Evolutionary conservation across 2,113 vertebrate species (phyloP), one percentile per base, ranked within the genome.

Genomic region (Periophthalmodon schlosseri): DNA sequence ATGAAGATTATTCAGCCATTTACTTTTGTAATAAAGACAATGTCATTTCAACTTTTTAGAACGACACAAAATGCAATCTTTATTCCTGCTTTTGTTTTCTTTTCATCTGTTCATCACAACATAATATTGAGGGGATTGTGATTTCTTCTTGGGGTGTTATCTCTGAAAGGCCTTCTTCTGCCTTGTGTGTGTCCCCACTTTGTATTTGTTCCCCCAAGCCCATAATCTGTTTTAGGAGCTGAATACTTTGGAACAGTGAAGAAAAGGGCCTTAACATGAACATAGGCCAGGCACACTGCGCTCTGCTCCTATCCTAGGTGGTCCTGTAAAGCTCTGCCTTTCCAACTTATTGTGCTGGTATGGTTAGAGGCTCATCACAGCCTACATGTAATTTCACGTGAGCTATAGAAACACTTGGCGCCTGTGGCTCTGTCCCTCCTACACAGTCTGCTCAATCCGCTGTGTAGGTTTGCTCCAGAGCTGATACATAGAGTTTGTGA

Each of bases 311-410:
- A 81, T 91, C 89, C 80, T 84, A 81, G 91, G 92, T 93, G 93
- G 91, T 92, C 92, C 77, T 86, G 80, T 86, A 87, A 87, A 88
- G 54, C 73, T 77, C 64, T 34, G 57, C 81, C 75, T 80, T 86
- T 80, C 58, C 52, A 23, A 84, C 81, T 73, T 88, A 92, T 90
- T 86, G 89, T 83, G 82, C 80, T 69, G 74, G 74, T 84, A 70
- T 89, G 89, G 88, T 91, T 90, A 81, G 85, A 89, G 90, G 91
- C 89, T 87, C 86, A 91, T 89, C 72, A 82, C 92, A 86, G 86
- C 92, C 92, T 91, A 93, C 91, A 84, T 91, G 73, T 89, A 88
- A 94, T 91, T 94, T 93, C 90, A 91, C 88, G 89, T 88, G 75
- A 85, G 81, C 87, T 89, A 90, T 88, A 89, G 89, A 91, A 87